phyloP scores from a whole-genome alignment of 2,113 vertebrate genomes.

The Alectura lathami region DNA sequence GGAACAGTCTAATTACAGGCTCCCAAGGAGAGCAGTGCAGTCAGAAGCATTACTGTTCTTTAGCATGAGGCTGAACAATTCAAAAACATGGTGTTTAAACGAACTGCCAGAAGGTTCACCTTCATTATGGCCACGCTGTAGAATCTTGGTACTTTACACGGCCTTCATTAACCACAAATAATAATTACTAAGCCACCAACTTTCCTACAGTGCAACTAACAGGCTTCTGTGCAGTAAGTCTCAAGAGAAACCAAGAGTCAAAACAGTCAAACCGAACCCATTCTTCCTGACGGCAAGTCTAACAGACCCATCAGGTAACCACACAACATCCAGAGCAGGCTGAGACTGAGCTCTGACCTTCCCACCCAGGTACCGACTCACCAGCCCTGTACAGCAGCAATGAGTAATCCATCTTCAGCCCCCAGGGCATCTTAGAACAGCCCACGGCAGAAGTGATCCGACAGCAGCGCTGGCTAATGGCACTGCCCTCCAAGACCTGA shows the following conservation, averaged over 20 bases:
- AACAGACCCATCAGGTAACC: neutral
- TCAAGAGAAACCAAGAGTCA: neutral
- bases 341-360: neutral
- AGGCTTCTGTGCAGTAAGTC: neutral
- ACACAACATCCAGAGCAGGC: neutral
- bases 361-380: neutral
- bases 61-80: neutral
- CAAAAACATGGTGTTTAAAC: neutral
- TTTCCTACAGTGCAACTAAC: neutral
- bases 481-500: neutral
- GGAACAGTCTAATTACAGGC: neutral
- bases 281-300: neutral
- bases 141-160: neutral
- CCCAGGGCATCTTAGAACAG: neutral
- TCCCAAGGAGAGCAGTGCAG: neutral
- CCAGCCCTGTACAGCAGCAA: neutral
- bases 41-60: neutral
- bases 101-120: neutral
- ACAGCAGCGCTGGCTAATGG: neutral
- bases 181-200: neutral
- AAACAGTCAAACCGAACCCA: neutral
- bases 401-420: neutral
- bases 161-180: neutral
- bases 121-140: neutral
- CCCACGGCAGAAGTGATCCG: neutral